phyloP scores from a whole-genome alignment of 1,140 invertebrate genomes.

The Cotesia vestalis region DNA sequence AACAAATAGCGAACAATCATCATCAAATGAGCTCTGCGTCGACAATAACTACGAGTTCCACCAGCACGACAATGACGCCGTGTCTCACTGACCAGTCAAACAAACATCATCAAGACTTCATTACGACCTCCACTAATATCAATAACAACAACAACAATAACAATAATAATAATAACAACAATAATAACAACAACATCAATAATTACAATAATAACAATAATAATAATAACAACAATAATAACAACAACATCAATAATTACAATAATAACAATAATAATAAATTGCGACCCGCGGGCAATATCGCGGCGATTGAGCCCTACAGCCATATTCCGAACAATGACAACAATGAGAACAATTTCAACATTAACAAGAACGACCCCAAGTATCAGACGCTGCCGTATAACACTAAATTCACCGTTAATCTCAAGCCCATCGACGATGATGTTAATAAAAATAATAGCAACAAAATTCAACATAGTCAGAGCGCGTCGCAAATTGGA shows the following conservation, averaged over 20 bases:
- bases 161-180: too few relatives aligned
- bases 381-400: constrained; percentile 94
- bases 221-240: too few relatives aligned
- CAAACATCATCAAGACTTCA: constrained; percentile 56
- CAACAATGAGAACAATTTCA: constrained; percentile 67
- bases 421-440: constrained; percentile 62
- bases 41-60: constrained; percentile 42
- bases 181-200: too few relatives aligned
- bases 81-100: constrained; percentile 41
- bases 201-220: too few relatives aligned
- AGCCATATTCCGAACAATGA: constrained; percentile 78
- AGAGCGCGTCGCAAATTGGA: constrained; percentile 62
- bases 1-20: constrained; percentile 69
- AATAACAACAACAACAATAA: constrained; percentile 51
- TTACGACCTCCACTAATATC: constrained; percentile 36
- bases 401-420: constrained; percentile 83
- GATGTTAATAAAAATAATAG: constrained; percentile 65
- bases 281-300: constrained; percentile 71
- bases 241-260: too few relatives aligned
- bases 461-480: constrained; percentile 62
- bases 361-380: constrained; percentile 85
- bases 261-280: constrained; percentile 33
- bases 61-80: constrained; percentile 19
- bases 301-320: constrained; percentile 90
- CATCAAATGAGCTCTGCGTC: constrained; percentile 47